Evolutionary conservation across 2,888 invertebrate genomes (phyloP).

Genomic region (Unio delphinus): DNA sequence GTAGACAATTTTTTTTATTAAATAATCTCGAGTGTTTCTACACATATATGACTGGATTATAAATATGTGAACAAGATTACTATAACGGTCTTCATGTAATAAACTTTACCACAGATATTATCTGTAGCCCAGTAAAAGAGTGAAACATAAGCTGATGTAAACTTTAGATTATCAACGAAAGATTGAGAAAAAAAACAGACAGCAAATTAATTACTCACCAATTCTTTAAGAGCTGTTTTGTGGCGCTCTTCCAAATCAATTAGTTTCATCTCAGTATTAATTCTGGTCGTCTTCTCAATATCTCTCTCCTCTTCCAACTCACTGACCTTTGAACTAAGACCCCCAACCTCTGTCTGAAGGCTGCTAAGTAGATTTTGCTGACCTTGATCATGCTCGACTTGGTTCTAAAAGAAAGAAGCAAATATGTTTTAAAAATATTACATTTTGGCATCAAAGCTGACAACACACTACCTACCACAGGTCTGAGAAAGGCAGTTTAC

Average conservation of each 20-base stretch:
- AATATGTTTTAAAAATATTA: neutral
- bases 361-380: conserved; percentile 8
- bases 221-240: conserved; percentile 22
- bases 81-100: no score
- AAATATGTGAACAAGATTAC: no score
- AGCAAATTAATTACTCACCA: conserved; percentile 18
- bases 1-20: no score
- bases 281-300: conserved; percentile 15
- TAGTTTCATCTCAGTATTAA: conserved; percentile 17
- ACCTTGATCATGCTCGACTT: conserved; percentile 6
- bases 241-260: conserved; percentile 22
- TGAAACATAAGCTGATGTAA: neutral
- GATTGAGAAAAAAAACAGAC: neutral
- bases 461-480: no score
- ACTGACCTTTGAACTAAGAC: conserved; percentile 6
- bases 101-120: neutral
- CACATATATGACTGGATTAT: no score
- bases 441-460: no score
- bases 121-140: neutral
- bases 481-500: no score
- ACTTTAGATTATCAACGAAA: no score
- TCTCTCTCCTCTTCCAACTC: conserved; percentile 27
- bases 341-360: conserved; percentile 12
- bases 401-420: conserved; percentile 9
- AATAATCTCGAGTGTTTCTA: no score